Evolutionary conservation across 2,888 invertebrate genomes (phyloP), one percentile per base, ranked within the genome.

Genomic region (Apamea epomidion): DNA sequence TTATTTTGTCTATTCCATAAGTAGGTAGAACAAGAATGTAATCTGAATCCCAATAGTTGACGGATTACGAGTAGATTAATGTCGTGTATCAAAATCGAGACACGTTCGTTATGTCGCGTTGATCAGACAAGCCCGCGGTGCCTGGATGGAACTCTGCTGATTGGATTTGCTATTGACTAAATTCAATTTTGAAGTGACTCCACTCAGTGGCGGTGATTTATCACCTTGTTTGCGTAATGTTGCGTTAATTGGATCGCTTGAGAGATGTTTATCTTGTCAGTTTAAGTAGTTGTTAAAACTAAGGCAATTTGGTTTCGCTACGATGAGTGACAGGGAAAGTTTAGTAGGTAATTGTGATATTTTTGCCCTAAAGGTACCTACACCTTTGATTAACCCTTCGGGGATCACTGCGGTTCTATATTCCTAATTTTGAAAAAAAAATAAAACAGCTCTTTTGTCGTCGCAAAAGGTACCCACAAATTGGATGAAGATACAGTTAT

Each of bases 121-220:
- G 84, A 83, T 73, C 68, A 82, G 78, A 77, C 83, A 60, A 72
- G 84, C 76, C 83, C 88, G 88, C 87, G 87, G 85, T 87, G 83
- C 88, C 69, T 89, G 90, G 87, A 81, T 89, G 90, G 87, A 81
- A 58, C 78, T 45, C 73, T 21, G 73, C 77, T 89, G 91, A 92
- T 92, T 91, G 90, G 81, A 86, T 88, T 82, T 82, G 83, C 85
- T 79, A 83, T 86, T 87, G 81, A 83, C 87, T 86, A 85, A 86
- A 89, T 87, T 89, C 83, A 89, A 90, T 90, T 83, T 84, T 82
- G 54, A 83, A 85, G 74, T 85, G 74, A 60, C 80, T 83, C 77
- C 42, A n/a, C 68, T 73, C 62, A 60, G 72, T 32, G 82, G 68
- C 85, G 54, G 74, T 87, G 83, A 84, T 87, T 82, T 82, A 86